A percentile compares a stretch with the other conserved stretches of the same genome.
phyloP scores from a whole-genome alignment of 1,140 invertebrate species.

The Caenorhabditis briggsae region DNA sequence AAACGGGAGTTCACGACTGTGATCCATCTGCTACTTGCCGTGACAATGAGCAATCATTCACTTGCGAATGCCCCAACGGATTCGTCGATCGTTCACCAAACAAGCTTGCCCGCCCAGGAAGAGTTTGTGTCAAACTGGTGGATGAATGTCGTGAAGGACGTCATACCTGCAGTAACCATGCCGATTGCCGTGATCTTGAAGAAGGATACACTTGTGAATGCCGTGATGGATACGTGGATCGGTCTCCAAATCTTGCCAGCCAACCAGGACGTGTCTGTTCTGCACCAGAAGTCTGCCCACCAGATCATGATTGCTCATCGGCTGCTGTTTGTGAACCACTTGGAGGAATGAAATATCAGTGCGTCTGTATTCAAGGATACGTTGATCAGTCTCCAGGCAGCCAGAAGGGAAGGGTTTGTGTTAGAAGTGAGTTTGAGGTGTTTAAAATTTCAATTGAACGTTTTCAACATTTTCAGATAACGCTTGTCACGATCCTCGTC shows the following conservation, averaged over 20 bases:
- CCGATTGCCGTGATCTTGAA: slow-evolving; percentile 77
- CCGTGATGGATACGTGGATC: slow-evolving; percentile 73
- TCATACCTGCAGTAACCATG: slow-evolving; percentile 75
- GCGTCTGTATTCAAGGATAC: slow-evolving; percentile 75
- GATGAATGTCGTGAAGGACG: slow-evolving; percentile 73
- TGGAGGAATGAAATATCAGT: slow-evolving; percentile 75
- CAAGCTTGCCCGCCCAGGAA: slow-evolving; percentile 71
- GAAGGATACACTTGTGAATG: slow-evolving; percentile 78
- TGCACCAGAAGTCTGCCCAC: slow-evolving; percentile 74
- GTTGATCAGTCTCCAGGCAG: slow-evolving; percentile 71
- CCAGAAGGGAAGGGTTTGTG: slow-evolving; percentile 76
- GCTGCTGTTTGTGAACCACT: slow-evolving; percentile 77
- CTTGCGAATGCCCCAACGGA: slow-evolving; percentile 73
- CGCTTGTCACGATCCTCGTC: slow-evolving; percentile 74
- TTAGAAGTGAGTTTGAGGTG: slow-evolving; percentile 70
- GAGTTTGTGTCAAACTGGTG: slow-evolving; percentile 75
- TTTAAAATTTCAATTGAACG: neutral
- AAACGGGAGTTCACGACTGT: slow-evolving; percentile 73
- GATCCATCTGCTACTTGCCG: slow-evolving; percentile 73
- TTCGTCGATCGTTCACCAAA: slow-evolving; percentile 77
- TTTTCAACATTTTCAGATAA: slow-evolving; percentile 70
- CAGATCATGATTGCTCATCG: slow-evolving; percentile 75
- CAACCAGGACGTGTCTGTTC: slow-evolving; percentile 76
- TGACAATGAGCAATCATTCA: slow-evolving; percentile 77
- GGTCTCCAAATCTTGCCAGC: slow-evolving; percentile 74